Evolutionary conservation across 2,797 vertebrate genomes (phyloP).

Genomic region (Trichosurus vulpecula): DNA sequence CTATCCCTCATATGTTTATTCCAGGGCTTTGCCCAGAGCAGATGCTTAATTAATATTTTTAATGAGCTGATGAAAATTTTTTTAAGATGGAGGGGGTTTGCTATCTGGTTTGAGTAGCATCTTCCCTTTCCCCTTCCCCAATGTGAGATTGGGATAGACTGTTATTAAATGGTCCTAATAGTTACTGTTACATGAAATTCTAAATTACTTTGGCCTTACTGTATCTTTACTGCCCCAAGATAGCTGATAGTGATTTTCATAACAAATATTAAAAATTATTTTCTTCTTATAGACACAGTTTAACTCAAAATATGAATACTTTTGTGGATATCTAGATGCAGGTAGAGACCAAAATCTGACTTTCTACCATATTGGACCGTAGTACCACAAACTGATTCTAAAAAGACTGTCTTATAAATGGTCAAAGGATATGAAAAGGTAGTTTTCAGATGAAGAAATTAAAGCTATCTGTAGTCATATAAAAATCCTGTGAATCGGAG

Average conservation of each 20-base stretch:
- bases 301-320: background rate
- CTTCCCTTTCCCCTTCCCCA: background rate
- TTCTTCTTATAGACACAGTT: background rate
- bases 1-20: background rate
- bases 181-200: conserved; percentile 5
- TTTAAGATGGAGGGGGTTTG: background rate
- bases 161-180: background rate
- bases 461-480: too few species aligned
- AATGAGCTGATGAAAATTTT: background rate
- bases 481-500: too few species aligned
- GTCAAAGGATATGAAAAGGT: too few species aligned
- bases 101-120: background rate
- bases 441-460: too few species aligned
- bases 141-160: background rate
- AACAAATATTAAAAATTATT: conserved; percentile 12
- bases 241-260: background rate
- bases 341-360: conserved; percentile 1
- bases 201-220: background rate
- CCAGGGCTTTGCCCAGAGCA: background rate
- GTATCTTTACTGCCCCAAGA: background rate
- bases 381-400: background rate
- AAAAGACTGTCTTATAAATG: background rate
- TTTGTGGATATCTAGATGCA: background rate
- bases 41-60: background rate
- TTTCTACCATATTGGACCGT: background rate